Evolutionary conservation across 2,113 vertebrate species (phyloP), one percentile per base, ranked within the genome.

Genomic region (Colaptes auratus): DNA sequence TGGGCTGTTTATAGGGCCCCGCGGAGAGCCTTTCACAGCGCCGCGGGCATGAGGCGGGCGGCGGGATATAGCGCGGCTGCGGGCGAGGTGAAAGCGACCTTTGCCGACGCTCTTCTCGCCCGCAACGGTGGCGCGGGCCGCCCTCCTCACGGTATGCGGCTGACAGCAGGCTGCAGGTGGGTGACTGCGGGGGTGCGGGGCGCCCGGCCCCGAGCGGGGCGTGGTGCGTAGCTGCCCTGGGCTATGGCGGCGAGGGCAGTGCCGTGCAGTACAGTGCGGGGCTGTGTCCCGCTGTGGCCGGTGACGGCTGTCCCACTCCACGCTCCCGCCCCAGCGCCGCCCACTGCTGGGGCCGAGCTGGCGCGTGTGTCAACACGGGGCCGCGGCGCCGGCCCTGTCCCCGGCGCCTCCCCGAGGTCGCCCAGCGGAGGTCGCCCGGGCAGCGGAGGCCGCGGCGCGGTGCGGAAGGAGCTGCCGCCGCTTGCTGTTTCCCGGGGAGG

Each of bases 301-400:
- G 18, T 17, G 58, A 28, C 36, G 14, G 36, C 60, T 25, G 25
- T 25, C 12, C 48, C 24, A 30, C 79, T 60, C 74, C 65, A 42
- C 56, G 88, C 91, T 89, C 89, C 91, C 60, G 82, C 79, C 94
- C 50, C 56, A 58, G 67, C 44, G 24, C 50, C 74, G 91, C 86
- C 74, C 74, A 60, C 60, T 31, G 76, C 67, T 19, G 25, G 55
- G 87, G 79, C 79, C 56, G 78, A 67, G 48, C 33, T 67, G 52
- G 42, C 88, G 81, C 74, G 80, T 69, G 70, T 59, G 80, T 72
- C 55, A 84, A 85, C 66, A 35, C 81, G 74, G 88, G 67, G 73
- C 56, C 36, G 61, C 63, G 19, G 79, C 52, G 31, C 93, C 82
- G 96, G 97, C 95, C 96, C 77, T 8, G 93, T 86, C 84, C 80